Percentiles rank a stretch among this genome's conserved stretches.
Evolutionary conservation across 2,113 vertebrate genomes (phyloP).

Genomic region (Apistogramma diplotaenia): DNA sequence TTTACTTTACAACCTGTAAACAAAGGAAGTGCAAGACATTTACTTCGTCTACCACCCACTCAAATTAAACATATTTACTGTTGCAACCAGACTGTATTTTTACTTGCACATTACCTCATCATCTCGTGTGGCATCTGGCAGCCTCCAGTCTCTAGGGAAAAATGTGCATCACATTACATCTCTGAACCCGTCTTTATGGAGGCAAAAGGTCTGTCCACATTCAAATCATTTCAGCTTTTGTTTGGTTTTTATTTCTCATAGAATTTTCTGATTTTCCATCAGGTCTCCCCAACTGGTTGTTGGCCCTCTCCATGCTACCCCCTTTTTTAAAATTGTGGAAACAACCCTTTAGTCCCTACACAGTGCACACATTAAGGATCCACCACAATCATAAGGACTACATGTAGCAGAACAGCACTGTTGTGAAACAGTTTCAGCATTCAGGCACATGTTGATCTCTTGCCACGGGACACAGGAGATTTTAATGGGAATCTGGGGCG

Average conservation of each 20-base stretch:
- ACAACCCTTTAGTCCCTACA: background rate
- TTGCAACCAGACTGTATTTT: background rate
- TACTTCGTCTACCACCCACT: background rate
- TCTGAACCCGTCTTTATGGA: background rate
- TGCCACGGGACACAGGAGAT: conserved; percentile 23
- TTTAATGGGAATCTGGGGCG: conserved; percentile 59
- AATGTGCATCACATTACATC: background rate
- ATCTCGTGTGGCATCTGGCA: background rate
- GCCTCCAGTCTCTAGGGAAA: background rate
- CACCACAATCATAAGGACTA: background rate
- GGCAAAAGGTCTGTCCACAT: background rate
- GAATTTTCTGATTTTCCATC: background rate
- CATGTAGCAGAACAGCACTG: background rate
- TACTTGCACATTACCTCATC: background rate
- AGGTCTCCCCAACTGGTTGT: no score
- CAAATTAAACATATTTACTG: background rate
- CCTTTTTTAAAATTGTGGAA: background rate
- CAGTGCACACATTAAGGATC: background rate
- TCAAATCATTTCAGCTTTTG: background rate
- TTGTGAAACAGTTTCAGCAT: background rate
- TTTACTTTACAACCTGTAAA: no score
- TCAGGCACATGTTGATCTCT: conserved; percentile 17
- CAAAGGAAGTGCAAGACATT: background rate
- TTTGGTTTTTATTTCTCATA: background rate
- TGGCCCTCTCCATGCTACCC: background rate